These are phyloP conservation scores for Misgurnus mizolepis DNA, from an alignment of 2,113 vertebrate species.

Conservation along the genomic window DNA sequence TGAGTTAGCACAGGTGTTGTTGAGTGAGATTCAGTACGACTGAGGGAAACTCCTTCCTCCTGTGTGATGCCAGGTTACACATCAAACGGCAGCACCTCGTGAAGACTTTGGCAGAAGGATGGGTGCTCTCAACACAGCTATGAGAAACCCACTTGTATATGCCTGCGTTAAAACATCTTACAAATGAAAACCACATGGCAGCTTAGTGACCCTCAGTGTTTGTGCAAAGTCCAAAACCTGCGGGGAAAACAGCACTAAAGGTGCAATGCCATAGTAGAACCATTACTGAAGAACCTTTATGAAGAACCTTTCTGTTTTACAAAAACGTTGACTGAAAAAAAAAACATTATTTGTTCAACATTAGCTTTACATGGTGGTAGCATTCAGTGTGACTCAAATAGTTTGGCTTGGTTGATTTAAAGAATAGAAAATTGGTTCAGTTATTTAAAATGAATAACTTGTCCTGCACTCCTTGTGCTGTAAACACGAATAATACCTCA, in stretches of 20 bases:
- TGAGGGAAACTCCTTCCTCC: slow-evolving; percentile 13
- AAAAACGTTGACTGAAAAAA: too few species aligned
- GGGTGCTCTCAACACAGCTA: slow-evolving; percentile 61
- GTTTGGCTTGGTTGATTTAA: neutral
- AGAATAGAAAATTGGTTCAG: neutral
- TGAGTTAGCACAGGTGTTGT: slow-evolving; percentile 65
- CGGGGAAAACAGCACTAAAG: neutral
- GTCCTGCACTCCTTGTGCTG: neutral
- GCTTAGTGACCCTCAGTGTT: slow-evolving; percentile 46
- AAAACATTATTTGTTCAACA: neutral
- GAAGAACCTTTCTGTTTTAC: too few species aligned
- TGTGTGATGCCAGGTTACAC: slow-evolving; percentile 22
- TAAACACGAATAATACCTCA: neutral
- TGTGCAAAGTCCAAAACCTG: neutral
- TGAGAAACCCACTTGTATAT: slow-evolving; percentile 62
- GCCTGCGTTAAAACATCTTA: slow-evolving; percentile 59
- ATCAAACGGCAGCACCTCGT: neutral
- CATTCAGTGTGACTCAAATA: neutral
- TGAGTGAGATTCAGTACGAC: too few species aligned
- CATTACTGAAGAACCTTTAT: too few species aligned
- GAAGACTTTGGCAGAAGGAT: slow-evolving; percentile 59
- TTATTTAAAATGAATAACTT: too few species aligned
- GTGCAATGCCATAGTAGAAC: too few species aligned
- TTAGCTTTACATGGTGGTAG: neutral
- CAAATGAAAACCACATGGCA: slow-evolving; percentile 70